These are phyloP conservation scores for Metalampra italica DNA, from an alignment of 2,888 invertebrate species.

Conservation along the genomic window DNA sequence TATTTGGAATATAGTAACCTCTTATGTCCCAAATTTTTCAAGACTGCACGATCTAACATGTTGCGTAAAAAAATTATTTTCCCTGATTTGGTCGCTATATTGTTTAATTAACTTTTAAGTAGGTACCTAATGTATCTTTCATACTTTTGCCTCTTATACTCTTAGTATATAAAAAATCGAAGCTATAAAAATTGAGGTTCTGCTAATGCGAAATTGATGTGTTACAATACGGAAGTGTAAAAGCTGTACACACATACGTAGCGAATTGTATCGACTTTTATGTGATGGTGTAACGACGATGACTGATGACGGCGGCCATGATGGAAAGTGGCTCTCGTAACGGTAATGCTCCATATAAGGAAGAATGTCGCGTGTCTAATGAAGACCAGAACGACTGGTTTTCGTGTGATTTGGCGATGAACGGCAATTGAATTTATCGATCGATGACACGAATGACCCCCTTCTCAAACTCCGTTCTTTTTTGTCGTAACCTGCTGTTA, in stretches of 20 bases:
- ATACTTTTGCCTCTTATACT: too few species aligned
- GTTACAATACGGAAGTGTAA: constrained; percentile 14
- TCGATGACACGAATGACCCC: neutral
- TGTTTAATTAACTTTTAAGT: too few species aligned
- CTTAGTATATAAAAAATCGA: too few species aligned
- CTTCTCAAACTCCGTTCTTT: neutral
- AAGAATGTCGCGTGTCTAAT: neutral
- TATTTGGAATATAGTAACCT: too few species aligned
- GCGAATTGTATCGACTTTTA: constrained; percentile 21
- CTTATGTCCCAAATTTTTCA: too few species aligned
- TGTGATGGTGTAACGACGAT: constrained; percentile 14
- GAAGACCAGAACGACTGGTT: neutral
- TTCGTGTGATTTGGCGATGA: neutral
- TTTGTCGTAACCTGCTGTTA: neutral
- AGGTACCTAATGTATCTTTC: too few species aligned
- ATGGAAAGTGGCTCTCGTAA: constrained; percentile 6
- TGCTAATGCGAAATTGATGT: constrained; percentile 37
- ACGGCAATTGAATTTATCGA: neutral
- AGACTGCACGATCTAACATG: too few species aligned
- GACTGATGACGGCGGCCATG: constrained; percentile 14
- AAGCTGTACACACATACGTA: constrained; percentile 6
- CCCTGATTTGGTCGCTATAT: too few species aligned
- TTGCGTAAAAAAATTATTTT: too few species aligned
- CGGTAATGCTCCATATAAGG: constrained; percentile 5
- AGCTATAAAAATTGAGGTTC: neutral